Conservation (phyloP, 2,888 invertebrate species). For the Polyploca ridens region DNA sequence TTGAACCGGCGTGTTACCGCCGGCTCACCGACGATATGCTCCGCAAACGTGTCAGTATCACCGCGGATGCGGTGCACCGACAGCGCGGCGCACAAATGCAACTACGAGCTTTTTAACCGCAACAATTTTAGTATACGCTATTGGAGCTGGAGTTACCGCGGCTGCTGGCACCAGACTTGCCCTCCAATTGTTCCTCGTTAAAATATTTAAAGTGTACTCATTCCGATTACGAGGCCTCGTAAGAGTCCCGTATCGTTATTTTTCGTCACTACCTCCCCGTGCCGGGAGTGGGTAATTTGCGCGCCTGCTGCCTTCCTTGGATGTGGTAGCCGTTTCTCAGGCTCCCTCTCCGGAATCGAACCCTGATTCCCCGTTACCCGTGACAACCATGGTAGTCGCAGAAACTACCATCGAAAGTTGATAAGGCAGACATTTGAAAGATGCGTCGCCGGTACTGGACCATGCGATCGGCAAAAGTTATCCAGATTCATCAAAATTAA, state of each 20-base stretch:
- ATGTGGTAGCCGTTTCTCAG: constrained; percentile 89
- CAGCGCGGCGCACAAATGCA: constrained; percentile 78
- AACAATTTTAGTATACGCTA: constrained; percentile 89
- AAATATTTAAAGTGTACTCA: constrained; percentile 83
- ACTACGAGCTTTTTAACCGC: constrained; percentile 87
- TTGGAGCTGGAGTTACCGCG: constrained; percentile 89
- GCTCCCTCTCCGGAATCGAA: constrained; percentile 90
- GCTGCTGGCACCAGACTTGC: constrained; percentile 88
- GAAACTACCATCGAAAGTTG: constrained; percentile 88
- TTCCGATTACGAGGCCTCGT: constrained; percentile 84
- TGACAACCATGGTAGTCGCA: constrained; percentile 87
- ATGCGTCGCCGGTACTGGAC: constrained; percentile 82
- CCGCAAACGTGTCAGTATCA: constrained; percentile 55
- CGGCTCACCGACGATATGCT: constrained; percentile 56
- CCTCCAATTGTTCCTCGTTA: constrained; percentile 87
- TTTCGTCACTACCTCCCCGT: constrained; percentile 86
- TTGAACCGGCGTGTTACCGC: constrained; percentile 50
- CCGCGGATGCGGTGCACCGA: constrained; percentile 72
- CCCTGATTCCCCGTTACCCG: constrained; percentile 90
- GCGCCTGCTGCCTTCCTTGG: constrained; percentile 90
- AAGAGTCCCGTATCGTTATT: constrained; percentile 86
- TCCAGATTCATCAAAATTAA: constrained; percentile 75
- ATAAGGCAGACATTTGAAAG: constrained; percentile 88
- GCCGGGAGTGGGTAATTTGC: constrained; percentile 67
- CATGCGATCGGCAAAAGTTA: constrained; percentile 64